Evolutionary conservation across 1,140 invertebrate genomes (phyloP), one percentile per base, ranked within the genome.

Genomic region (Varroa destructor): DNA sequence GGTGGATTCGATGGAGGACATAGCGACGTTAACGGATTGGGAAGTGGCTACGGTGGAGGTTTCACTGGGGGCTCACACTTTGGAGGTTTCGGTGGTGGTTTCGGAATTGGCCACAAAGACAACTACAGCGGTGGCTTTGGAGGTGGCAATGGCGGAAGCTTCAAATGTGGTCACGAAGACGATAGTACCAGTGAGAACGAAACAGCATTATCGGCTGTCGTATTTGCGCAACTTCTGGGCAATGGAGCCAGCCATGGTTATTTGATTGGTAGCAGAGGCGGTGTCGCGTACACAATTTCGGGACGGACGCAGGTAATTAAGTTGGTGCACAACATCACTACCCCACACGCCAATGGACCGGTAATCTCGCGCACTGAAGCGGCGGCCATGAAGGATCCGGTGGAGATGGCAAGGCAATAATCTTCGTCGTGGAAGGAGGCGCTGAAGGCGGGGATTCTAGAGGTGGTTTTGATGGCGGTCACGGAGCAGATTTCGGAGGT

Each of bases 251-350:
- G 61, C 14, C 61, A 67, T 46, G 61, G 61, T 2, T 37, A 67
- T 67, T 67, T 67, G 61, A 67, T 67, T 12, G 61, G 61, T 37
- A 37, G 61, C 2, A 37, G 61, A 12, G 37, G 61, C 37, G 61
- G 61, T 25, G 61, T 37, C 40, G 40, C 61, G 12, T 67, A 67
- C 61, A 67, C 61, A 8, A 67, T 67, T 37, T 67, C 61, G 12
- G 61, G 61, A 67, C 61, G 12, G 40, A 67, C 61, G 10, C 61
- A 67, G 61, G 61, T 67, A 12, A 67, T 67, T 37, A 67, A 67
- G 14, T 67, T 37, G 12, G 61, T 67, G 1, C 61, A 67, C 61
- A 67, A 67, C 0, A 67, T 67, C 14, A 67, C 61, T 10, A 67
- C 61, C 12, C 14, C 61, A 40, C 40, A 46, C 46, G 46, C 12